Base-by-base conservation (phyloP, 2,888 invertebrate species). In the Venusia cambrica region DNA sequence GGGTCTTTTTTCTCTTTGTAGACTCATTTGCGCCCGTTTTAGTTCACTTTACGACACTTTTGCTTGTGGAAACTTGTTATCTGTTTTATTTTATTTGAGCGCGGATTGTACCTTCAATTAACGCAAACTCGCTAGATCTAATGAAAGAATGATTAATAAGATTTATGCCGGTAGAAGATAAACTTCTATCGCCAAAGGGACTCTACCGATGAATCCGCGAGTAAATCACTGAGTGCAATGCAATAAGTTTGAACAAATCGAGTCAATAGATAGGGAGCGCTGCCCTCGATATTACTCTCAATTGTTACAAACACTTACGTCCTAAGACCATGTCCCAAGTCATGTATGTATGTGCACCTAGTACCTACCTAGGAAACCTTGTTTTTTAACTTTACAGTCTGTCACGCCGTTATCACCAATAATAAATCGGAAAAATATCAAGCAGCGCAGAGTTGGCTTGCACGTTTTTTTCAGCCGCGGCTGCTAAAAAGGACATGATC, bases 261-360 rank as follows among this genome's bases (percentile, higher is more conserved):
- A n/a, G n/a, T 63, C 66, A 73, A 69, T 67, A 61, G 64, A 57
- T 74, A 71, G 75, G 70, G 80, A 76, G 74, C 77, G 64, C 62
- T 73, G 75, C 63, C 69, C 75, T 70, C 45, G 48, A 36, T 46
- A 44, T 36, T 31, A 21, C 45, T 41, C 35, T 41, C 43, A 38
- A 36, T 45, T 37, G 31, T 22, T 22, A n/a, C 9, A 16, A 29
- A 7, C 19, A 13, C 14, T 15, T 3, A 7, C 24, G 3, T 10
- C 13, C 15, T 9, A 28, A 27, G 30, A 20, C 21, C 5, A 7
- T 25, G 3, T 10, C 13, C 15, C 10, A 28, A 27, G 30, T 17
- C 18, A 24, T 17, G 12, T 15, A 10, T 21, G 15, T 10, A 6
- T 16, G 15, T 16, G 3, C 9, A 5, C n/a, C 18, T 9, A 5